Conservation (phyloP, 2,797 vertebrate species). For the Pseudochirops cupreus region DNA sequence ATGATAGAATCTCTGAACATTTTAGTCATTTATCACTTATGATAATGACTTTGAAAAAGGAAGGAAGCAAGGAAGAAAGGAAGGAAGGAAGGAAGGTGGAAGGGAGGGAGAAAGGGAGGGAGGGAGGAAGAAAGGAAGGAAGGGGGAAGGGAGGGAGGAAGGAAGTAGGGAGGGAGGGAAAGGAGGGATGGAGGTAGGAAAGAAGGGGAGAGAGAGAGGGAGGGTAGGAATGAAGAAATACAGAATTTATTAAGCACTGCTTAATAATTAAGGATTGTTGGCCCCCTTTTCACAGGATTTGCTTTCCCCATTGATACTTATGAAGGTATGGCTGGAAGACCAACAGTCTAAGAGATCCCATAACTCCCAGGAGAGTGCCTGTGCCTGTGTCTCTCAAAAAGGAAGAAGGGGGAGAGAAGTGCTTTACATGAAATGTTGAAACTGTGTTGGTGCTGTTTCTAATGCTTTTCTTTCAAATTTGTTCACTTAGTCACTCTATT, state of each 20-base stretch:
- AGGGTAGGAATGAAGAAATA: neutral
- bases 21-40: neutral
- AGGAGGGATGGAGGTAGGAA: too few species aligned
- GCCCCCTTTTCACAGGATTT: neutral
- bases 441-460: neutral
- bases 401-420: neutral
- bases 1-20: neutral
- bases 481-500: neutral
- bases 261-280: neutral
- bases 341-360: too few species aligned
- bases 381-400: too few species aligned
- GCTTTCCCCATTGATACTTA: neutral
- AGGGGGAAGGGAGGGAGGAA: too few species aligned
- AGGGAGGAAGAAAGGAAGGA: too few species aligned
- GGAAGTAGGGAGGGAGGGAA: too few species aligned
- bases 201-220: too few species aligned
- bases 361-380: too few species aligned
- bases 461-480: conserved; percentile 18
- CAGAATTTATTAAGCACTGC: neutral
- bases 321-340: neutral
- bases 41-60: neutral
- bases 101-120: neutral
- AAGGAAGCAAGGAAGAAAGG: too few species aligned
- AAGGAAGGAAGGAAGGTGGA: too few species aligned
- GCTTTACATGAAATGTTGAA: neutral